phyloP scores from a whole-genome alignment of 2,797 vertebrate genomes.

The Kryptopterus vitreolus region DNA sequence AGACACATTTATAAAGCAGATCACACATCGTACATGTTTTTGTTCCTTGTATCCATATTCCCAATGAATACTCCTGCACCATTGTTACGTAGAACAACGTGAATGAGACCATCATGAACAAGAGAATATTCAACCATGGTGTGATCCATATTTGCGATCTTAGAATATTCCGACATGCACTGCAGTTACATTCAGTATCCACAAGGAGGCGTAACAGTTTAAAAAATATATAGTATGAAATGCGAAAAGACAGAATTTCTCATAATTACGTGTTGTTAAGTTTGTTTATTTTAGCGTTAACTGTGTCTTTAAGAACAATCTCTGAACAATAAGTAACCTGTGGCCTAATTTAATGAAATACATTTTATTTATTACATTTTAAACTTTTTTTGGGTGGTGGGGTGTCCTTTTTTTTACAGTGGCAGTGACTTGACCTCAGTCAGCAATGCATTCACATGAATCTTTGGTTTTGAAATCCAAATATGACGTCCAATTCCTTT shows the following conservation, averaged over 20 bases:
- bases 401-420: background rate
- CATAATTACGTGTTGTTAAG: too few species aligned
- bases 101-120: background rate
- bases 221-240: background rate
- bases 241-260: background rate
- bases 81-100: background rate
- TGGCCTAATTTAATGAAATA: background rate
- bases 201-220: slow-evolving; percentile 14
- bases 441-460: background rate
- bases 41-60: background rate
- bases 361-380: too few species aligned
- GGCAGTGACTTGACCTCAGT: background rate
- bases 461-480: background rate
- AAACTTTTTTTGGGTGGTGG: too few species aligned
- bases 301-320: too few species aligned
- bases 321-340: background rate
- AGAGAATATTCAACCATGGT: background rate
- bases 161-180: background rate
- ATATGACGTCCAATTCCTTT: background rate
- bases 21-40: background rate
- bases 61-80: background rate
- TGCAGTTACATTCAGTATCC: slow-evolving; percentile 30
- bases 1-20: background rate
- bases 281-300: too few species aligned
- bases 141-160: background rate